Evolutionary conservation across 2,888 invertebrate species (phyloP), one percentile per base, ranked within the genome.

Genomic region (Blastobasis adustella): DNA sequence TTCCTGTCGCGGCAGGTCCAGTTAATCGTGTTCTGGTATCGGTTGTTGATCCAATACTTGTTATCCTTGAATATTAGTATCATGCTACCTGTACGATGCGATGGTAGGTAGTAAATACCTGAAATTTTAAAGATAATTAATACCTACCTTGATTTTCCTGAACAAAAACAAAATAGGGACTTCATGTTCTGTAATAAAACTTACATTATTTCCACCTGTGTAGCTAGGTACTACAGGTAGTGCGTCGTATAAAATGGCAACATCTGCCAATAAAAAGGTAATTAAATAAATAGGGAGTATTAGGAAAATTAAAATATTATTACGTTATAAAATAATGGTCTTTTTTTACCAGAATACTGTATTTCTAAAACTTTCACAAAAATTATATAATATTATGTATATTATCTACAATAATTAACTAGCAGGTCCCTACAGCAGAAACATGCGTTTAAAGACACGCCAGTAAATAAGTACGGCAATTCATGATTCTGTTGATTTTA

Each of bases 31-130:
- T 87, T 87, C 65, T 86, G 87, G 51, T 88, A 88, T 7, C 87
- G 72, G 50, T 88, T 88, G 65, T 88, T 88, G 60, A 88, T 85
- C 88, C 88, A 88, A 55, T 82, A 88, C 60, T 88, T 88, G 69
- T 88, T 88, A 60, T 88, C 87, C 54, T 86, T 82, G 67, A 77
- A 88, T 62, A 88, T 88, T 49, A 88, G 67, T 42, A 88, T 87
- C 86, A 87, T 88, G 58, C 87, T 88, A 43, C 88, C 88, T 0
- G 82, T 79, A n/a, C 88, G 82, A 56, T 86, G 85, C 0, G 88
- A 88, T 0, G 88, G 88, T 2, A 88, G 73, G 60, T 87, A 88
- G 65, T 82, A 88, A 56, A 87, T 86, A 47, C 71, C 88, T 88
- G 84, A 62, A 84, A 73, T 59, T 23, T 23, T 23, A 23, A 23